A percentile compares a stretch with the other conserved stretches of the same genome.
These are phyloP conservation scores for Datnioides undecimradiatus DNA, from an alignment of 2,113 vertebrate species.

Conservation along the genomic window DNA sequence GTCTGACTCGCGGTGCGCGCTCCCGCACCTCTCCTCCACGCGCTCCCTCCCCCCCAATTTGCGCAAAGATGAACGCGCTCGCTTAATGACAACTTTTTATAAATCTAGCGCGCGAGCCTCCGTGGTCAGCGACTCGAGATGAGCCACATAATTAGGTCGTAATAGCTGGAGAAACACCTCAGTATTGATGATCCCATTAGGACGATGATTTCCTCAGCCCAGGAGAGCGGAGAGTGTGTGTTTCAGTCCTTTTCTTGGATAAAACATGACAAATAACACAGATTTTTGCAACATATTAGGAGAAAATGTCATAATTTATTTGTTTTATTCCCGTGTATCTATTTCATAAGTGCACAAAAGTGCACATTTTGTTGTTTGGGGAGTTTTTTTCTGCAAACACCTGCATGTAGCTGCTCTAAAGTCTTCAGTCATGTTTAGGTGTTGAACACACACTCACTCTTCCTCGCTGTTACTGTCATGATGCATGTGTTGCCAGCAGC, in stretches of 20 bases:
- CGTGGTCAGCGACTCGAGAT: conserved; percentile 89
- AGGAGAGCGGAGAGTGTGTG: conserved; percentile 44
- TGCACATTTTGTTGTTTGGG: background rate
- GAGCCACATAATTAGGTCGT: conserved; percentile 84
- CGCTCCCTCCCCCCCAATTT: no score
- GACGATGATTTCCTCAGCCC: conserved; percentile 29
- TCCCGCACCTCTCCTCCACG: conserved; percentile 55
- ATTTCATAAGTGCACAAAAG: background rate
- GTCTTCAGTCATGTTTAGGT: conserved; percentile 28
- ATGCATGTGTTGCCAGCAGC: conserved; percentile 54
- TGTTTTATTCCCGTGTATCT: no score
- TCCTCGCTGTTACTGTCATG: conserved; percentile 46
- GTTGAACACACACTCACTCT: conserved; percentile 12
- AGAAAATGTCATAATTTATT: background rate
- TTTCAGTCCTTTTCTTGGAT: conserved; percentile 26
- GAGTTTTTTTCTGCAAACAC: background rate
- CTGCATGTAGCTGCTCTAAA: background rate
- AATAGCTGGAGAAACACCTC: conserved; percentile 81
- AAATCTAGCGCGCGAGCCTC: no score
- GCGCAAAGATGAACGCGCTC: conserved; percentile 81
- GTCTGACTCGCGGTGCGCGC: conserved; percentile 37
- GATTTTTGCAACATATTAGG: background rate
- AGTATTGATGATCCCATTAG: conserved; percentile 85
- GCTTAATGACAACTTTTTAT: conserved; percentile 90
- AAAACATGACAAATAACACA: background rate